These are phyloP conservation scores for Hirtodrosophila confusa DNA, from an alignment of 2,888 invertebrate genomes.

Conservation along the genomic window DNA sequence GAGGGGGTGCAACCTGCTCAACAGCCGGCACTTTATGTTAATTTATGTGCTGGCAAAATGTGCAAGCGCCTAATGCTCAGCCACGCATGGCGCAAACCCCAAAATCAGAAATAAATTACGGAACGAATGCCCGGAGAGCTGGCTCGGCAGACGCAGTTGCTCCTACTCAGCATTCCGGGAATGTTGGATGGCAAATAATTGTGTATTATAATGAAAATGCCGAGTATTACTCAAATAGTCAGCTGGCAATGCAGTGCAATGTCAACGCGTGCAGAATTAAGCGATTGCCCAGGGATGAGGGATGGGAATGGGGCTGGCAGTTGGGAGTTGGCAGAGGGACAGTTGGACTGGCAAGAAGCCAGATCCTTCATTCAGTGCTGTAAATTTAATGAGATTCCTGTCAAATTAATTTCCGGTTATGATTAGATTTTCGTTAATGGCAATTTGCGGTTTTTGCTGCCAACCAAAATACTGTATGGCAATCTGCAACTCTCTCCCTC, in stretches of 20 bases:
- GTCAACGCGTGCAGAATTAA: slow-evolving; percentile 74
- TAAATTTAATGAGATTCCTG: slow-evolving; percentile 85
- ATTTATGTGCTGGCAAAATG: slow-evolving; percentile 78
- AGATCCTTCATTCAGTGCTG: slow-evolving; percentile 62
- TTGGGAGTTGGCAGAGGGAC: not conserved
- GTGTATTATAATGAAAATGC: slow-evolving; percentile 77
- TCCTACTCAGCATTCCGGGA: slow-evolving; percentile 18
- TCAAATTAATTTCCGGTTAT: slow-evolving; percentile 85
- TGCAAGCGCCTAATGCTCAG: slow-evolving; percentile 75
- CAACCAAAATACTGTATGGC: slow-evolving; percentile 42
- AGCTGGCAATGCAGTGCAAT: slow-evolving; percentile 53
- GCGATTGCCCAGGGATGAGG: slow-evolving; percentile 42
- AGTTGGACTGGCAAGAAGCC: not conserved
- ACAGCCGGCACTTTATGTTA: slow-evolving; percentile 66
- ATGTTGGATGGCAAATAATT: slow-evolving; percentile 53
- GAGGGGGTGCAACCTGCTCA: slow-evolving; percentile 2
- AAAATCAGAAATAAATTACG: slow-evolving; percentile 73
- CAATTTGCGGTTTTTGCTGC: slow-evolving; percentile 83
- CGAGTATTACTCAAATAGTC: slow-evolving; percentile 76
- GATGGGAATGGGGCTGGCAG: not conserved
- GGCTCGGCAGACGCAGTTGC: slow-evolving; percentile 55
- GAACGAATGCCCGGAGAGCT: slow-evolving; percentile 9
- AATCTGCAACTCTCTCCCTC: slow-evolving; percentile 19
- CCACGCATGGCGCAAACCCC: slow-evolving; percentile 73
- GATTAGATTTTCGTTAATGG: slow-evolving; percentile 85